These are phyloP conservation scores for Takifugu flavidus DNA, from an alignment of 2,113 vertebrate genomes.

Conservation along the genomic window DNA sequence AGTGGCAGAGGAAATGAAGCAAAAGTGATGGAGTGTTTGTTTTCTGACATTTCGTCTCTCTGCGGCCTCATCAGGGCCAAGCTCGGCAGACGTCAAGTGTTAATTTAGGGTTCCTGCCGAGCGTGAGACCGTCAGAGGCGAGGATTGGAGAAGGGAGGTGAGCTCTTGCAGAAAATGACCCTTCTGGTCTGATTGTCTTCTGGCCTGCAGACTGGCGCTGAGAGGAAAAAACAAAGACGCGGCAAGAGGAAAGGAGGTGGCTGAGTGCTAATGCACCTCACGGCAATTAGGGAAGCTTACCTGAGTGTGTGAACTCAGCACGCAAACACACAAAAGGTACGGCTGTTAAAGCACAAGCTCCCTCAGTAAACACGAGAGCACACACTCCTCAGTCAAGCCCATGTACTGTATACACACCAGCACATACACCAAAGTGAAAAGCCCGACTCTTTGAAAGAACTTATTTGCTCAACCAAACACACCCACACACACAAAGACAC, in stretches of 20 bases:
- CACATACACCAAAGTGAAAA: conserved; percentile 24
- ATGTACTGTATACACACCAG: conserved; percentile 30
- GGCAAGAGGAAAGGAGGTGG: conserved; percentile 35
- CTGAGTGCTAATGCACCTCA: conserved; percentile 75
- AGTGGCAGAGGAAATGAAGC: conserved; percentile 80
- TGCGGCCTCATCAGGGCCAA: conserved; percentile 79
- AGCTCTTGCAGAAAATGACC: conserved; percentile 89
- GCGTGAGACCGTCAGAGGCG: conserved; percentile 79
- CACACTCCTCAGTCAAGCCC: conserved; percentile 28
- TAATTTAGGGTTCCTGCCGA: conserved; percentile 87
- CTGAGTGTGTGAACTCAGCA: conserved; percentile 63
- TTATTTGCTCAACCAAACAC: conserved; percentile 23
- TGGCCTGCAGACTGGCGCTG: conserved; percentile 73
- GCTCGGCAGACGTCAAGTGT: conserved; percentile 80
- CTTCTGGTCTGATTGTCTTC: conserved; percentile 86
- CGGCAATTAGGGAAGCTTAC: conserved; percentile 76
- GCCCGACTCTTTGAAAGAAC: conserved; percentile 26
- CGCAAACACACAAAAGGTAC: conserved; percentile 44
- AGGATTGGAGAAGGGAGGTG: conserved; percentile 81
- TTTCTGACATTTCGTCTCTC: conserved; percentile 80
- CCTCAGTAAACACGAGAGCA: neutral
- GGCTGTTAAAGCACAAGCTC: conserved; percentile 24
- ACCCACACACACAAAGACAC: conserved; percentile 22
- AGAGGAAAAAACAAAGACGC: conserved; percentile 74
- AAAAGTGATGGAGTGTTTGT: conserved; percentile 87